Conservation (phyloP, 2,888 invertebrate genomes). For the Trichacis sp. region DNA sequence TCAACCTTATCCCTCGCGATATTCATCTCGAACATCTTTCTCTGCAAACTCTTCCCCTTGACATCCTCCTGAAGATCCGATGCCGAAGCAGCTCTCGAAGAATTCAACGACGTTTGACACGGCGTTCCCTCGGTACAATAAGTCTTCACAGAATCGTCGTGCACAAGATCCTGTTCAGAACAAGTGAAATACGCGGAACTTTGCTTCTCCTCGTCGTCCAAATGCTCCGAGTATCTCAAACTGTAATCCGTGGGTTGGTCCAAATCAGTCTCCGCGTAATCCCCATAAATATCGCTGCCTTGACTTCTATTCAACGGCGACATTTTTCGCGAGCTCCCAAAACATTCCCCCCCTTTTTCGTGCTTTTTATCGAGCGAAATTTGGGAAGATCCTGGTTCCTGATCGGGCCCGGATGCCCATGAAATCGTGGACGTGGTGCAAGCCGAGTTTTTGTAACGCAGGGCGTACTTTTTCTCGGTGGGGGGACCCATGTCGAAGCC, state of each 20-base stretch:
- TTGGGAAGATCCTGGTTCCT: conserved; percentile 60
- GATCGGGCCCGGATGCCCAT: conserved; percentile 60
- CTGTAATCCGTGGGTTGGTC: conserved; percentile 89
- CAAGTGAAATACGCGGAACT: conserved; percentile 53
- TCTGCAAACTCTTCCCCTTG: conserved; percentile 33
- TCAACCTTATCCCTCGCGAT: neutral
- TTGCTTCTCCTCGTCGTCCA: conserved; percentile 71
- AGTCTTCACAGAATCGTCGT: conserved; percentile 87
- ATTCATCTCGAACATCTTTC: conserved; percentile 30
- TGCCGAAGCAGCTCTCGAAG: conserved; percentile 90
- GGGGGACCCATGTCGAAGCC: conserved; percentile 50
- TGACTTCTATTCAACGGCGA: conserved; percentile 1
- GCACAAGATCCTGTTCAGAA: conserved; percentile 67
- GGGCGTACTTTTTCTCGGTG: conserved; percentile 60
- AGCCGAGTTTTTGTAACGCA: conserved; percentile 61
- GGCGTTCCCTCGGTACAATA: conserved; percentile 94
- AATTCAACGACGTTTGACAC: conserved; percentile 74
- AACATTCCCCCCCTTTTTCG: conserved; percentile 14
- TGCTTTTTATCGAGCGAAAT: conserved; percentile 53
- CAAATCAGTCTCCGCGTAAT: conserved; percentile 60
- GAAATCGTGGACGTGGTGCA: conserved; percentile 62
- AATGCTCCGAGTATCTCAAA: conserved; percentile 85
- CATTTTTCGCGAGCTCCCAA: neutral
- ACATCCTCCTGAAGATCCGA: conserved; percentile 79
- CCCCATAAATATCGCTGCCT: conserved; percentile 49